A percentile compares a stretch with the other conserved stretches of the same genome.
Evolutionary conservation across 2,888 invertebrate species (phyloP).

Genomic region (Macaria notata): DNA sequence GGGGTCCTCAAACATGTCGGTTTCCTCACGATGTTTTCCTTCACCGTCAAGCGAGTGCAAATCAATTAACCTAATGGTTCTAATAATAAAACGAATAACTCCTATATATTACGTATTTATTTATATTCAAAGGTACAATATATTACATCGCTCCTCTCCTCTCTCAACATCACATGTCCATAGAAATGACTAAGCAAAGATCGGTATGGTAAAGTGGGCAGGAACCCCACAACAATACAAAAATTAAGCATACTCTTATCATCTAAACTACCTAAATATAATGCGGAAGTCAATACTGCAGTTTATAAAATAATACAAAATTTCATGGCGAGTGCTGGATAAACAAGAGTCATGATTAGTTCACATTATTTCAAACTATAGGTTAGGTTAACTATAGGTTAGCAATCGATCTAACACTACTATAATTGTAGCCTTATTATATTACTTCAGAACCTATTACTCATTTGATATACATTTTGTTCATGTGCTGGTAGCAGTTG

Average conservation of each 20-base stretch:
- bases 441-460: too few species aligned
- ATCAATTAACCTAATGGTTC: neutral
- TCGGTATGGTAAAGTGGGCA: slow-evolving; percentile 71
- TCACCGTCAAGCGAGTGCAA: too few species aligned
- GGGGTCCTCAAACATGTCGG: too few species aligned
- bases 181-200: slow-evolving; percentile 75
- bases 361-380: too few species aligned
- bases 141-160: slow-evolving; percentile 76
- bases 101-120: slow-evolving; percentile 82
- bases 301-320: slow-evolving; percentile 71
- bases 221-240: slow-evolving; percentile 73
- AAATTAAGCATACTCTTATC: slow-evolving; percentile 75
- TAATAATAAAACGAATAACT: slow-evolving; percentile 50
- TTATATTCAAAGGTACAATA: slow-evolving; percentile 82
- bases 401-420: slow-evolving; percentile 11
- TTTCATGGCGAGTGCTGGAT: slow-evolving; percentile 60
- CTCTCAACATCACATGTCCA: slow-evolving; percentile 70
- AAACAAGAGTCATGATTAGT: slow-evolving; percentile 68
- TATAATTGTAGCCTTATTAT: too few species aligned
- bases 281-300: slow-evolving; percentile 78
- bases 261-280: slow-evolving; percentile 66
- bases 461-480: too few species aligned
- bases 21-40: too few species aligned
- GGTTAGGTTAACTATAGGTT: slow-evolving; percentile 26
- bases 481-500: too few species aligned